These are phyloP conservation scores for Perognathus longimembris DNA, from an alignment of 2,113 vertebrate genomes.

Conservation along the genomic window DNA sequence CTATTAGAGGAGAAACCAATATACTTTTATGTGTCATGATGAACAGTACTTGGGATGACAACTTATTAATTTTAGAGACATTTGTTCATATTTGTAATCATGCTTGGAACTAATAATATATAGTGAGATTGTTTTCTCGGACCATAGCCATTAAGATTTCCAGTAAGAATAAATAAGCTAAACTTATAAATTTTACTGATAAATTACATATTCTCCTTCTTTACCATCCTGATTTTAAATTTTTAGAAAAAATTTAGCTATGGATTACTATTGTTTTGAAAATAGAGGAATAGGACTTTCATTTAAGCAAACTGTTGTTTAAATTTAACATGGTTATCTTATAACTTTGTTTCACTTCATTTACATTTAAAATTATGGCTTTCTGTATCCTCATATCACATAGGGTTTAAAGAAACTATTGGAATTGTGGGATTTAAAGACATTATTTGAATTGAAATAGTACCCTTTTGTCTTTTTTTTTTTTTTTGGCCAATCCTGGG, in stretches of 20 bases:
- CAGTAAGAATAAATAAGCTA: conserved; percentile 6
- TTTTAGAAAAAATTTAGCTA: neutral
- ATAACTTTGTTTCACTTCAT: conserved; percentile 46
- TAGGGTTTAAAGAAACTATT: neutral
- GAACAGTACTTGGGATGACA: conserved; percentile 42
- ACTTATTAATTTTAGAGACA: conserved; percentile 45
- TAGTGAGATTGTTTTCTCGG: conserved; percentile 45
- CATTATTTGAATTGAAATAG: too few relatives aligned
- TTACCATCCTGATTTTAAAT: neutral
- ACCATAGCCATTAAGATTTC: conserved; percentile 12
- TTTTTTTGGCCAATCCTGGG: too few relatives aligned
- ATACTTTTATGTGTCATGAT: conserved; percentile 57
- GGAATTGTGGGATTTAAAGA: too few relatives aligned
- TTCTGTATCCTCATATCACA: neutral
- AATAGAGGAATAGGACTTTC: neutral
- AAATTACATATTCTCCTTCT: conserved; percentile 1
- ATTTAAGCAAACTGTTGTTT: neutral
- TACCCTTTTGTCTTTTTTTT: too few relatives aligned
- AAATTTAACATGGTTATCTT: neutral
- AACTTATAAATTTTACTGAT: conserved; percentile 15
- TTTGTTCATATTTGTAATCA: conserved; percentile 25
- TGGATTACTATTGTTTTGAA: neutral
- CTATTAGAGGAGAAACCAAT: conserved; percentile 51
- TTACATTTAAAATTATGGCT: neutral
- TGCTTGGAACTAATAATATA: neutral